Base-by-base conservation (phyloP, 2,797 vertebrate genomes). In the Squalus acanthias region DNA sequence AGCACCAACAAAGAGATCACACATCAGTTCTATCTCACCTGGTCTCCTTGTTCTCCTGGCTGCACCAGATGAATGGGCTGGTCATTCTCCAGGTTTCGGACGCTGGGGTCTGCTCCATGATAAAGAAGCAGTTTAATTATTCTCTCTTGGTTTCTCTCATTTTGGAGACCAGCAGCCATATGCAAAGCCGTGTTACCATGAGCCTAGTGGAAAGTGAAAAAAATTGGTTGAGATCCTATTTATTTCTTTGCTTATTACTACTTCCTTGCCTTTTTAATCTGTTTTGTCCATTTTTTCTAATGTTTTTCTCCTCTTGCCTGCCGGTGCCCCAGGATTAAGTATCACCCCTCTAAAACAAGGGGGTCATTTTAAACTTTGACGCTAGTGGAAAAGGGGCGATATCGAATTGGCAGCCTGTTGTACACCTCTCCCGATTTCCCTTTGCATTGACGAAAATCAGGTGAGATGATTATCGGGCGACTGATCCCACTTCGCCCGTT, bases 151-250 rank as follows among this genome's bases (percentile, higher is more conserved):
- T 97, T 97, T 96, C 96, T 97, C 94, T 96, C 96, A 1, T 2
- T 53, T 5, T 97, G 96, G 96, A 97, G 1, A 0, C 97, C 97
- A 24, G 97, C 97, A 96, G 97, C 97, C 97, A 97, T 97, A 79
- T 98, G 97, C 96, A 97, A 94, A 74, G 97, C 97, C 20, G 97
- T 97, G 96, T 98, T 97, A 26, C 97, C 97, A 0, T 98, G 97
- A 15, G 97, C 97, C 97, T 98, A 24, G 46, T 63, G 87, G 2
- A 96, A 15, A 0, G 24, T 3, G 26, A 15, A 3, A 79, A 91
- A 69, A 50, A 8, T 53, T 53, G 33, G n/a, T 95, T 65, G 29
- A 92, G 89, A 39, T 50, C 20, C 1, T 50, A 29, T 0, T 39
- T 22, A 20, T 20, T 39, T 39, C 24, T 22, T 69, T 26, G 50